Conservation (phyloP, 2,888 invertebrate genomes). For the Brachycybe producta region DNA sequence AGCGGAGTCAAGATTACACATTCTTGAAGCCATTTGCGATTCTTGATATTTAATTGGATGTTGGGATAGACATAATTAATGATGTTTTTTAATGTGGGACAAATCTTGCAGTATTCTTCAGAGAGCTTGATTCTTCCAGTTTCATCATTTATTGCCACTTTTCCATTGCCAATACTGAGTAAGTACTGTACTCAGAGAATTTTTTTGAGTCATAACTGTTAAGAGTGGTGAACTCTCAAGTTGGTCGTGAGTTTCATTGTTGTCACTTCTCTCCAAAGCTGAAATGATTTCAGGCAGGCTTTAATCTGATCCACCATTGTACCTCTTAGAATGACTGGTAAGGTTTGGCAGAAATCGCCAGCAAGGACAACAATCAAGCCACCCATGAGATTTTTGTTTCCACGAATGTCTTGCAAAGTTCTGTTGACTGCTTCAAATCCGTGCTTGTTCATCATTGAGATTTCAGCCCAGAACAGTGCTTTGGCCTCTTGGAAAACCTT, state of each 20-base stretch:
- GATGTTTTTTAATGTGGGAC: no score
- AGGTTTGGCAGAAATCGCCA: slow-evolving; percentile 25
- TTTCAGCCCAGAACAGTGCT: slow-evolving; percentile 35
- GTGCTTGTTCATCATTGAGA: slow-evolving; percentile 32
- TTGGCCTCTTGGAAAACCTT: no score
- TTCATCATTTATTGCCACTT: slow-evolving; percentile 1
- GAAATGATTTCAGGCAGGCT: slow-evolving; percentile 25
- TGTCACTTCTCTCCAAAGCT: slow-evolving; percentile 22
- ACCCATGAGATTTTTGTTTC: slow-evolving; percentile 20
- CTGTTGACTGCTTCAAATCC: slow-evolving; percentile 30
- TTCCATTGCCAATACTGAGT: slow-evolving; percentile 19
- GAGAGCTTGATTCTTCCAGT: slow-evolving; percentile 10
- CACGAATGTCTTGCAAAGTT: slow-evolving; percentile 24
- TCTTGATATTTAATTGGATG: slow-evolving; percentile 15
- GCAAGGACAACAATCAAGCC: slow-evolving; percentile 23
- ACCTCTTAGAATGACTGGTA: slow-evolving; percentile 23
- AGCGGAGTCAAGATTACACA: slow-evolving; percentile 23
- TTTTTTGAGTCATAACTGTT: slow-evolving; percentile 1
- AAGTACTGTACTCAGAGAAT: slow-evolving; percentile 19
- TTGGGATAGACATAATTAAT: slow-evolving; percentile 14
- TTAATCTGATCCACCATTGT: slow-evolving; percentile 22
- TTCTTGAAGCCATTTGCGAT: slow-evolving; percentile 21
- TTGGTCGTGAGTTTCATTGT: slow-evolving; percentile 19
- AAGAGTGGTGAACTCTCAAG: slow-evolving; percentile 19
- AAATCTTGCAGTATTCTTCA: slow-evolving; percentile 1